These are phyloP conservation scores for Dyspetes luteomarginatus DNA, from an alignment of 2,888 invertebrate genomes.

Conservation along the genomic window DNA sequence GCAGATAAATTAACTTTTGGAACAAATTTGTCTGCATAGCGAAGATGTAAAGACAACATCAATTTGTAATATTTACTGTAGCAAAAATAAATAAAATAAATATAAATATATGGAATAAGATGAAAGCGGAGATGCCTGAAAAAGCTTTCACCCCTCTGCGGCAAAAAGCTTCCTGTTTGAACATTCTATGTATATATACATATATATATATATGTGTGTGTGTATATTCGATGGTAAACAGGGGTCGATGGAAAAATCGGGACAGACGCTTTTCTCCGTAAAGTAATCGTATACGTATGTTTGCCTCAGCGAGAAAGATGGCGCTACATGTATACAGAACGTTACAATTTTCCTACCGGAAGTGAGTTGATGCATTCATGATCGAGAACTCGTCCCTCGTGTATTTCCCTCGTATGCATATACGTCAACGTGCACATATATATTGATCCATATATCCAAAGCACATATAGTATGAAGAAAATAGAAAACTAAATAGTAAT, in stretches of 20 bases:
- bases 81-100: too few species aligned
- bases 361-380: conserved; percentile 49
- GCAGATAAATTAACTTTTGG: neutral
- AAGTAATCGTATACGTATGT: neutral
- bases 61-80: too few species aligned
- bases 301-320: conserved; percentile 14
- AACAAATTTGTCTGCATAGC: neutral
- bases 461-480: conserved; percentile 19
- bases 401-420: conserved; percentile 32
- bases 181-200: neutral
- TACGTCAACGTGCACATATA: conserved; percentile 18
- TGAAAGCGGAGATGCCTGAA: neutral
- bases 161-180: neutral
- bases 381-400: conserved; percentile 50
- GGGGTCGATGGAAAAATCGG: conserved; percentile 41
- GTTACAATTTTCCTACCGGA: conserved; percentile 55
- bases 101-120: too few species aligned
- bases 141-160: conserved; percentile 8
- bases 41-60: too few species aligned
- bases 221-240: neutral
- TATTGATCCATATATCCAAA: too few species aligned
- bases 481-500: conserved; percentile 34
- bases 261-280: conserved; percentile 3
- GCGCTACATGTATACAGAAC: neutral
- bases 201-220: neutral